A percentile compares a stretch with the other conserved stretches of the same genome.
These are phyloP conservation scores for Oryzias curvinotus DNA, from an alignment of 2,113 vertebrate genomes.

Conservation along the genomic window DNA sequence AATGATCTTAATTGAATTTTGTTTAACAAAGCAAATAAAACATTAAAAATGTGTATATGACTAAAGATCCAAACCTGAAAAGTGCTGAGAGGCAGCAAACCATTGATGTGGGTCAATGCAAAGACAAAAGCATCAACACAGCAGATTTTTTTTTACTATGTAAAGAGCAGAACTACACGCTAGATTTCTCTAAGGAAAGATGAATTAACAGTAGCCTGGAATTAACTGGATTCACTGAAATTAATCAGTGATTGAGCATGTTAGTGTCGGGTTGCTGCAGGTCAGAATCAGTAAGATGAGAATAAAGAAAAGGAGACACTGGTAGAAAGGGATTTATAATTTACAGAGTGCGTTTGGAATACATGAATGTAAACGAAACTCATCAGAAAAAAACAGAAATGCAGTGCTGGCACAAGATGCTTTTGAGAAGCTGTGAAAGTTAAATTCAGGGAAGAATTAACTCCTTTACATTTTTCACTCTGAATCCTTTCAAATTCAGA, in stretches of 20 bases:
- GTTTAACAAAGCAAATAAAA: too few species aligned
- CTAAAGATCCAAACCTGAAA: background rate
- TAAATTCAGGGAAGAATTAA: background rate
- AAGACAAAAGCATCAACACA: constrained; percentile 15
- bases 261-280: constrained; percentile 28
- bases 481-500: background rate
- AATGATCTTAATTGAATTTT: too few species aligned
- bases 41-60: too few species aligned
- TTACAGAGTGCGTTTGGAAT: background rate
- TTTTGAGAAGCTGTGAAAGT: constrained; percentile 5
- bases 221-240: constrained; percentile 24
- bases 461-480: background rate
- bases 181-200: constrained; percentile 40
- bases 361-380: background rate
- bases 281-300: constrained; percentile 25
- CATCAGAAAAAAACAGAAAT: background rate
- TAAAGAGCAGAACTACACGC: background rate
- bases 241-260: constrained; percentile 39
- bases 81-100: constrained; percentile 2
- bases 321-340: constrained; percentile 14
- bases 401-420: background rate
- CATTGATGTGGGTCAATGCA: constrained; percentile 17
- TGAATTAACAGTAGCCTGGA: constrained; percentile 45
- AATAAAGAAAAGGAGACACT: background rate
- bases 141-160: constrained; percentile 27